Evolutionary conservation across 2,888 invertebrate genomes (phyloP).

Genomic region (Pyrgus malvae): DNA sequence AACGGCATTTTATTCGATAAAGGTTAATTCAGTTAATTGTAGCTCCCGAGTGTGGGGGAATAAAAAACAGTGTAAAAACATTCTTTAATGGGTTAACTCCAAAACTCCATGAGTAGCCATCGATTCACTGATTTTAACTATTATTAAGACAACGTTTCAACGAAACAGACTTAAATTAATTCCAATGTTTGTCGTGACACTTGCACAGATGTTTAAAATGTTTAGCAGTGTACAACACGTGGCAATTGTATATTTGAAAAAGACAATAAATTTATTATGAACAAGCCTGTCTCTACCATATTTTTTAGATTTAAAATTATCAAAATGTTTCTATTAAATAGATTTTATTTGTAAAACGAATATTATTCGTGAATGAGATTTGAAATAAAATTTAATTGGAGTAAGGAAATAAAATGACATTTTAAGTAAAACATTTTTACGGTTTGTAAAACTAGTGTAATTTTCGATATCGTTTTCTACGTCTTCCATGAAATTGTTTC

Average conservation of each 20-base stretch:
- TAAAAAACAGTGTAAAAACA: too few relatives aligned
- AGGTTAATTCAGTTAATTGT: too few relatives aligned
- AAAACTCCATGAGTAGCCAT: too few relatives aligned
- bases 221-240: too few relatives aligned
- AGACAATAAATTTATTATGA: constrained; percentile 4
- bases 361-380: background rate
- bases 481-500: constrained; percentile 26
- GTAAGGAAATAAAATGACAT: background rate
- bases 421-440: constrained; percentile 16
- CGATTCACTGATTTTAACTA: too few relatives aligned
- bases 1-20: too few relatives aligned
- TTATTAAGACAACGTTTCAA: too few relatives aligned
- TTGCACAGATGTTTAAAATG: too few relatives aligned
- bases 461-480: constrained; percentile 23
- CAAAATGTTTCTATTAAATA: constrained; percentile 5
- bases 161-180: too few relatives aligned
- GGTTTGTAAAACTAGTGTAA: constrained; percentile 19
- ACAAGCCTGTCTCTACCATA: constrained; percentile 4
- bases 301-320: constrained; percentile 2
- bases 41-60: too few relatives aligned
- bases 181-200: too few relatives aligned
- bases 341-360: constrained; percentile 6
- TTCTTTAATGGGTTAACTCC: too few relatives aligned
- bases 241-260: background rate
- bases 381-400: background rate